Base-by-base conservation (phyloP, 2,888 invertebrate genomes). In the Muscina levida region DNA sequence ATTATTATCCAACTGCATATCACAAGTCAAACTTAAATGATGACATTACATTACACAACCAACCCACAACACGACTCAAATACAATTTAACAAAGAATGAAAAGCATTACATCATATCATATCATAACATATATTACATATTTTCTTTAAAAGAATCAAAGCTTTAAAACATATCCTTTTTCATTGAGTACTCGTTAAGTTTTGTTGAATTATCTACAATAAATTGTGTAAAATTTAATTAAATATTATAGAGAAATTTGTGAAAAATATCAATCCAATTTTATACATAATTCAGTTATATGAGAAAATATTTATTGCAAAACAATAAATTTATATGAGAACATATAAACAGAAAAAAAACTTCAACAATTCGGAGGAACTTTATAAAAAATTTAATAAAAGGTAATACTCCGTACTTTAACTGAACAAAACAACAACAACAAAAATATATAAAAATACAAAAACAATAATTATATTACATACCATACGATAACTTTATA, bases 31-130 rank as follows among this genome's bases (percentile, higher is more conserved):
- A n/a, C n/a, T n/a, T n/a, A n/a, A n/a, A n/a, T 31, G 3, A 5
- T 31, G 31, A 8, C 31, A 31, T n/a, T n/a, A n/a, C 31, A 5
- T 15, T 39, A 11, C 19, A 42, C 42, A 13, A 39, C 19, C 37
- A 51, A 67, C 37, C 17, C 26, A 19, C 37, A 51, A 67, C 37
- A 8, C 26, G 39, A 37, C 24, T 67, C 48, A 67, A 37, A 22
- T 67, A 11, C 24, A 53, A 53, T 53, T 53, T 53, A 22, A 42
- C 1, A 51, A 67, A 67, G 5, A 66, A n/a, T n/a, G n/a, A n/a
- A n/a, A n/a, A n/a, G 87, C 86, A 86, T 86, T 87, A 86, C 82
- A 82, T 83, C 85, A 81, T 83, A 84, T 85, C 80, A 79, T 84
- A 77, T 67, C 77, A 80, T 77, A 65, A 72, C 65, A 72, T 74